These are phyloP conservation scores for Diachasma alloeum DNA, from an alignment of 1,140 invertebrate genomes.

Conservation along the genomic window DNA sequence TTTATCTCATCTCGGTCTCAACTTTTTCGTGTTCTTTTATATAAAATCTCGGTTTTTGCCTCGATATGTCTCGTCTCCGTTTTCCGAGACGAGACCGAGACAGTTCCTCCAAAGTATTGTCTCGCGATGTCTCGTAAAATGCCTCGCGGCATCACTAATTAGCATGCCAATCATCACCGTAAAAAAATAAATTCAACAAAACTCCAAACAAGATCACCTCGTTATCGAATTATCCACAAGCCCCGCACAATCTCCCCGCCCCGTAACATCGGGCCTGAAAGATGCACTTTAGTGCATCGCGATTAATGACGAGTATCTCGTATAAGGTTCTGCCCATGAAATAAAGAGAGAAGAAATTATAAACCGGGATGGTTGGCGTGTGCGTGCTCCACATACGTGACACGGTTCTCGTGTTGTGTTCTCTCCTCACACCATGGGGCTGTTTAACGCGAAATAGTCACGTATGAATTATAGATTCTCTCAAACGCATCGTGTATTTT, in stretches of 20 bases:
- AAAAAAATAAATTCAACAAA: neutral
- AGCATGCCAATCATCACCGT: neutral
- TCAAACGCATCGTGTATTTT: neutral
- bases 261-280: slow-evolving; percentile 12
- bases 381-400: slow-evolving; percentile 64
- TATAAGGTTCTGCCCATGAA: slow-evolving; percentile 38
- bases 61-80: no score
- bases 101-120: no score
- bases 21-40: no score
- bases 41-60: no score
- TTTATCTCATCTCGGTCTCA: no score
- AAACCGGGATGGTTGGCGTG: slow-evolving; percentile 46
- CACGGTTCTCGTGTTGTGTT: slow-evolving; percentile 56
- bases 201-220: neutral
- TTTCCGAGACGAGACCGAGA: no score
- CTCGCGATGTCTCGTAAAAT: no score
- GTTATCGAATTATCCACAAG: neutral
- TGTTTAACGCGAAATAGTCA: slow-evolving; percentile 30
- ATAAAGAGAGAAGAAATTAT: neutral
- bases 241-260: neutral
- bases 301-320: slow-evolving; percentile 32
- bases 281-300: slow-evolving; percentile 20
- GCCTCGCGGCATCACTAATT: neutral
- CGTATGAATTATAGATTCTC: neutral
- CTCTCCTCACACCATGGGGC: slow-evolving; percentile 22